Evolutionary conservation across 2,888 invertebrate species (phyloP).

Genomic region (Lamellibrachia satsuma): DNA sequence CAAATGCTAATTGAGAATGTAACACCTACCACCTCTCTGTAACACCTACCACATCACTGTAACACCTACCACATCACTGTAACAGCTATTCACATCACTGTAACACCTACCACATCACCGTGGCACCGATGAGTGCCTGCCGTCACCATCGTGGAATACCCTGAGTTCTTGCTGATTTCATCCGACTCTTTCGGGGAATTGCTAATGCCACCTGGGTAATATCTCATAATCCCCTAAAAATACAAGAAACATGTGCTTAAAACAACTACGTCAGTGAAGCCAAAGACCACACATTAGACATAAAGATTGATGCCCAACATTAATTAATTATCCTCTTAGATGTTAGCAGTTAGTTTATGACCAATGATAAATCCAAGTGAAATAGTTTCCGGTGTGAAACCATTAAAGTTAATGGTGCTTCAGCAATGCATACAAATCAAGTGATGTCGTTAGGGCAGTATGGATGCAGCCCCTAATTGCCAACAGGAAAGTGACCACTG

Average conservation of each 20-base stretch:
- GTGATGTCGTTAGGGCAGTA: background rate
- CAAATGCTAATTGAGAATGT: background rate
- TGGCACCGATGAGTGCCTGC: background rate
- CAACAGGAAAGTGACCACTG: background rate
- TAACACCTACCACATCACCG: background rate
- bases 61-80: background rate
- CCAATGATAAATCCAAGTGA: background rate
- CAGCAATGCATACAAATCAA: background rate
- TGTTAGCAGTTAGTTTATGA: background rate
- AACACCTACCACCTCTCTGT: background rate
- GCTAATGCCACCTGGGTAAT: background rate
- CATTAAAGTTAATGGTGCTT: constrained; percentile 13
- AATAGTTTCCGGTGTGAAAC: background rate
- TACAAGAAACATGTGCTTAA: background rate
- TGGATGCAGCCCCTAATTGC: background rate
- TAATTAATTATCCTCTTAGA: background rate
- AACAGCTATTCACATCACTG: too few species aligned
- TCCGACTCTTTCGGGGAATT: background rate
- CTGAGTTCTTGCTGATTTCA: background rate
- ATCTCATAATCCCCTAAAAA: background rate
- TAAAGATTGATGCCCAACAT: background rate
- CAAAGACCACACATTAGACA: background rate
- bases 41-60: background rate
- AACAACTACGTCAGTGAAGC: background rate
- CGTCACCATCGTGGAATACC: background rate